Percentiles rank a stretch among this genome's conserved stretches.
Conservation (phyloP, 1,140 invertebrate species). For the Drosophila miranda region DNA sequence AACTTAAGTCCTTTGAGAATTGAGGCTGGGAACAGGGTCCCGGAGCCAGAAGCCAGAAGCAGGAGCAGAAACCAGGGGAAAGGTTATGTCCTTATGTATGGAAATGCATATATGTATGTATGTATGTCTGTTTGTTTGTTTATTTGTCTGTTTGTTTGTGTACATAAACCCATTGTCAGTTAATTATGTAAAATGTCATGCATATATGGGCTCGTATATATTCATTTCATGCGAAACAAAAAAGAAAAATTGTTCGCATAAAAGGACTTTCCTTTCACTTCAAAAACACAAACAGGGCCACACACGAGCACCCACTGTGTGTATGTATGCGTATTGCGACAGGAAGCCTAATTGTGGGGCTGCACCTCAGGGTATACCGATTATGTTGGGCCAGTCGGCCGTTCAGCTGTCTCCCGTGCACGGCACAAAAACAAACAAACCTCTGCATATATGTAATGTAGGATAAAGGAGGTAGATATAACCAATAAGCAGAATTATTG, state of each 20-base stretch:
- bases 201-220: constrained; percentile 11
- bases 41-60: no score
- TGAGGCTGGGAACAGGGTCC: constrained; percentile 5
- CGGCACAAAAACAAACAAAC: no score
- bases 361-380: constrained; percentile 20
- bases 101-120: constrained; percentile 16
- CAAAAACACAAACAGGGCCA: constrained; percentile 25
- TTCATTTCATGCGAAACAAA: constrained; percentile 18
- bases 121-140: constrained; percentile 6
- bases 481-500: no score
- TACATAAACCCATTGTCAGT: constrained; percentile 70
- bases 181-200: constrained; percentile 76
- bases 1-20: constrained; percentile 75
- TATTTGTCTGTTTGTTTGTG: constrained; percentile 29
- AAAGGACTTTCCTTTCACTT: constrained; percentile 61
- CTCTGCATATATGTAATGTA: no score
- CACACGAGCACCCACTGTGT: constrained; percentile 24
- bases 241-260: constrained; percentile 41
- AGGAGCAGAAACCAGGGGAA: constrained; percentile 17
- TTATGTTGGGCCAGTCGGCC: background rate
- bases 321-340: constrained; percentile 2
- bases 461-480: no score
- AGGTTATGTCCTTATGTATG: constrained; percentile 26
- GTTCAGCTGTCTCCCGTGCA: no score
- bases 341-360: constrained; percentile 37